Evolutionary conservation across 1,140 invertebrate species (phyloP), one percentile per base, ranked within the genome.

Genomic region (Lepidurus apus): DNA sequence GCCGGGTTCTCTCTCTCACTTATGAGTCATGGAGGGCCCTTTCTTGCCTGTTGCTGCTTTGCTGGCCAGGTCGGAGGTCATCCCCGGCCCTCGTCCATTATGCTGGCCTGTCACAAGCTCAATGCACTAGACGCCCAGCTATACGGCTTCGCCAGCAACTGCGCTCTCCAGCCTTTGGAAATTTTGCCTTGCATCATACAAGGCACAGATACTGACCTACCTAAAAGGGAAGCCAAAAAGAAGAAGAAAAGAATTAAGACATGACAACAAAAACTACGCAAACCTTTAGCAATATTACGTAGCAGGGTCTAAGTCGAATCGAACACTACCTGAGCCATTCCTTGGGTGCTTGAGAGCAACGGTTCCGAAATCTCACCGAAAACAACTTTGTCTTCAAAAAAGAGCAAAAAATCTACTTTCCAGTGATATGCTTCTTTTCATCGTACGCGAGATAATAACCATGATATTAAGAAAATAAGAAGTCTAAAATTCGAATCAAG

Each of bases 11-110:
- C 34, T 34, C 17, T 13, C 53, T 65, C 53, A 65, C 21, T 65
- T 65, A 65, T 65, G 53, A 65, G 21, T 65, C 53, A 65, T 65
- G 53, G 53, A 21, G 4, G 34, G 53, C 17, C 53, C 53, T 65
- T 65, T 65, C 53, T 65, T 65, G 53, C 53, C 53, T 65, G 53
- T 65, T n/a, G 53, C 53, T 65, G 53, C 21, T 13, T 65, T n/a
- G 53, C 53, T 65, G 53, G 53, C 53, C 53, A 65, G 53, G 53
- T 65, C 53, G 53, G 53, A 65, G 53, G 53, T 65, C 53, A 65
- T 21, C 21, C 53, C 53, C 53, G 53, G 53, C 53, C 53, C 53
- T 65, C 53, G 53, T 65, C 53, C 53, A 65, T 65, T 65, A 65
- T 65, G 53, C 53, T 13, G 53, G 17, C 53, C 53, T 65, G 53